Evolutionary conservation across 2,888 invertebrate species (phyloP), one percentile per base, ranked within the genome.

Genomic region (Thereva nobilitata): DNA sequence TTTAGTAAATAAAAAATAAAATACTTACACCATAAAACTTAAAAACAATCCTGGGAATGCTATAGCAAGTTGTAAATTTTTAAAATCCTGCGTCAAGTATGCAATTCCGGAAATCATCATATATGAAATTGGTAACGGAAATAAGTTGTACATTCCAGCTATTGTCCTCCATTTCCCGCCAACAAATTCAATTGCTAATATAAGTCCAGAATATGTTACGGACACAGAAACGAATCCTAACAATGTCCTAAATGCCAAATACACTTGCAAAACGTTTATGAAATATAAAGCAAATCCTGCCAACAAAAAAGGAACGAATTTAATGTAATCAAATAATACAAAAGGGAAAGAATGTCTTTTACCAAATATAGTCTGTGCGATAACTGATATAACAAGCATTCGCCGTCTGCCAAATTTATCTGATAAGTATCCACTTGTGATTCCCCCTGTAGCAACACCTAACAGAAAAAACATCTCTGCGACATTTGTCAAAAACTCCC

Each of bases 351-450:
- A 23, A 23, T 23, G 23, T 23, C 23, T 23, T 74, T 82, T 80
- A 77, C 87, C 90, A 23, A 90, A 82, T 6, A 85, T 81, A 67
- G 89, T 86, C 79, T 91, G 90, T 10, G 89, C 82, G 47, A 88
- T 78, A 70, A 89, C 83, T 74, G 91, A 89, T 53, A 86, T 84
- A 84, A 92, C 87, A 63, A 92, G 81, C 66, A 91, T 88, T 66
- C 84, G 86, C 78, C 91, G 92, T 63, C 93, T 85, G 8, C 93
- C 93, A 74, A 89, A 89, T 86, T 86, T 89, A 80, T 92, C 92
- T 4, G 91, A 91, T 64, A 91, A 84, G 79, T 89, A 87, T 35
- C 91, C 91, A 68, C 90, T 89, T n/a, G 90, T 85, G 10, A 91
- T 86, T 61, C 91, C 91, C 63, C 92, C 92, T 52, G 89, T 82